Evolutionary conservation across 2,888 invertebrate genomes (phyloP).

Genomic region (Thecocarcelia acutangulata): DNA sequence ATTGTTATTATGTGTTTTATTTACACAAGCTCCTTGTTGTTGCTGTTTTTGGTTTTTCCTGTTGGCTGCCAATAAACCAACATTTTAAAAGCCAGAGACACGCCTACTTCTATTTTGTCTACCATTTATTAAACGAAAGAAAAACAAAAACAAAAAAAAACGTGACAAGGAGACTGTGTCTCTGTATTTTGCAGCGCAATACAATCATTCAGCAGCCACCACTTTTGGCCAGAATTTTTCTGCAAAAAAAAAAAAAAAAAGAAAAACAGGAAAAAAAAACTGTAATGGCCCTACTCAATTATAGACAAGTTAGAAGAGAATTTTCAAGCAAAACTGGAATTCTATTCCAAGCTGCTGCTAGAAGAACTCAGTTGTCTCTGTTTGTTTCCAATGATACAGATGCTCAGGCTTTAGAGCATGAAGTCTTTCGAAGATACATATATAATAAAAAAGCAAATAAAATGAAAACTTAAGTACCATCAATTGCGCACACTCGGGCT

Average conservation of each 20-base stretch:
- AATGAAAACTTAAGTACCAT: slow-evolving; percentile 22
- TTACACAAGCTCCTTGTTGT: slow-evolving; percentile 55
- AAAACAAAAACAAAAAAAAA: slow-evolving; percentile 9
- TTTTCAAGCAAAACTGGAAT: slow-evolving; percentile 52
- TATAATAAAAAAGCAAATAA: not conserved
- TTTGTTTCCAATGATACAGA: slow-evolving; percentile 4
- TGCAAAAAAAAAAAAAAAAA: slow-evolving; percentile 19
- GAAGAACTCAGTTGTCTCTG: slow-evolving; percentile 25
- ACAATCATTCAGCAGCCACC: slow-evolving; percentile 9
- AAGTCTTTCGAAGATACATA: not conserved
- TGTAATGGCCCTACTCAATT: slow-evolving; percentile 66
- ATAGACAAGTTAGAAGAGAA: slow-evolving; percentile 31
- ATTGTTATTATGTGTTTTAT: slow-evolving; percentile 46
- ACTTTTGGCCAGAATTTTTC: slow-evolving; percentile 30
- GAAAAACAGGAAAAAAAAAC: slow-evolving; percentile 34
- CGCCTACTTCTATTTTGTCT: slow-evolving; percentile 67
- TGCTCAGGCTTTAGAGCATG: slow-evolving; percentile 30
- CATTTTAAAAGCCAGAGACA: slow-evolving; percentile 56
- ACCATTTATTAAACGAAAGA: slow-evolving; percentile 32
- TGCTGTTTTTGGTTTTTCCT: slow-evolving; percentile 43
- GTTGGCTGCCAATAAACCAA: slow-evolving; percentile 68
- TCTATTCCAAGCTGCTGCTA: slow-evolving; percentile 40
- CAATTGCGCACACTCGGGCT: slow-evolving; percentile 58
- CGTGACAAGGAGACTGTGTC: slow-evolving; percentile 33
- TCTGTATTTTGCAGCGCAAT: slow-evolving; percentile 15